phyloP scores from a whole-genome alignment of 1,140 invertebrate species.

The Acromyrmex echinatior region DNA sequence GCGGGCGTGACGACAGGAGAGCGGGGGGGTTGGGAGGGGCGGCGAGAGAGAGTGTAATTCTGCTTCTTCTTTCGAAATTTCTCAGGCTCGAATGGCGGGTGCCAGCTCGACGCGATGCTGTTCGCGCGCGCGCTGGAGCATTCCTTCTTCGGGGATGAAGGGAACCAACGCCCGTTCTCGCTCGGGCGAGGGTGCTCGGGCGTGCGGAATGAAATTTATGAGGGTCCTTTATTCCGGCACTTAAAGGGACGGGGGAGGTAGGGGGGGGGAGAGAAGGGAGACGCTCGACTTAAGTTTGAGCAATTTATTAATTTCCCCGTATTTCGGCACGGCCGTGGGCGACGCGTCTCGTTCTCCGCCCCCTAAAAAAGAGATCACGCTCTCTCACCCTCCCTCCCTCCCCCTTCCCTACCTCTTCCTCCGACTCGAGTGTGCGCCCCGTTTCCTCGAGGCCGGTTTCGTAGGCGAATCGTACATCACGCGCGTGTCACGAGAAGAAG shows the following conservation, averaged over 20 bases:
- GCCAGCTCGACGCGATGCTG: slow-evolving; percentile 19
- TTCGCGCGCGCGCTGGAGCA: slow-evolving; percentile 47
- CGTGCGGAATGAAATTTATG: slow-evolving; percentile 82
- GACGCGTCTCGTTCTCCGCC: slow-evolving; percentile 58
- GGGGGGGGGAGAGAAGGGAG: background rate
- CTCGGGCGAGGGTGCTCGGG: slow-evolving; percentile 66
- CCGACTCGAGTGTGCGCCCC: background rate
- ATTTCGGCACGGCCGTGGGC: slow-evolving; percentile 71
- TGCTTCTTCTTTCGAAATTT: slow-evolving; percentile 60
- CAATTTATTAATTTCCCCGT: slow-evolving; percentile 84
- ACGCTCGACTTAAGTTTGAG: slow-evolving; percentile 81
- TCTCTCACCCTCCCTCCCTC: background rate
- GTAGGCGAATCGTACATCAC: slow-evolving; percentile 50
- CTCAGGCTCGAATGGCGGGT: slow-evolving; percentile 50
- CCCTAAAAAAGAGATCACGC: slow-evolving; percentile 62
- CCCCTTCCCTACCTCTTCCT: background rate
- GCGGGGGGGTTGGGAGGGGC: background rate
- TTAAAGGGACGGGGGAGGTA: slow-evolving; percentile 68
- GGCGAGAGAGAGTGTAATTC: slow-evolving; percentile 53
- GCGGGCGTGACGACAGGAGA: slow-evolving; percentile 45
- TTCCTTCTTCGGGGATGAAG: slow-evolving; percentile 73
- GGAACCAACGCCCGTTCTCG: slow-evolving; percentile 58
- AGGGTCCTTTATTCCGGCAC: slow-evolving; percentile 80
- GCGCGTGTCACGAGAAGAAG: slow-evolving; percentile 56
- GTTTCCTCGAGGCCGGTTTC: slow-evolving; percentile 4